Percentiles rank a stretch among this genome's conserved stretches.
These are phyloP conservation scores for Lepilemur septentrionalis DNA, from an alignment of 2,797 vertebrate genomes.

Conservation along the genomic window DNA sequence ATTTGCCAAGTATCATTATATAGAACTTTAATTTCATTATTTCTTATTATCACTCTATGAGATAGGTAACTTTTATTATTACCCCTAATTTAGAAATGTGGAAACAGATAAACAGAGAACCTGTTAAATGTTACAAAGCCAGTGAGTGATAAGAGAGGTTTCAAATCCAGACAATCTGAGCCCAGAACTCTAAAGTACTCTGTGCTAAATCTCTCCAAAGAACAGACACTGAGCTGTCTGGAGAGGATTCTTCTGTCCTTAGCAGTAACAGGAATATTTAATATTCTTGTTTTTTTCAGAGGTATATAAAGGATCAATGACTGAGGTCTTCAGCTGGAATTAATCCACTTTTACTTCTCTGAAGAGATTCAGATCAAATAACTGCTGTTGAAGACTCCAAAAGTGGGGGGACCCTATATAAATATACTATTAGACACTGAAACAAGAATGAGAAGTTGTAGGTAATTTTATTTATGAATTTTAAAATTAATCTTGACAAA, in stretches of 20 bases:
- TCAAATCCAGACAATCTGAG: neutral
- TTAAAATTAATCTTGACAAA: slow-evolving; percentile 37
- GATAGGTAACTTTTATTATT: neutral
- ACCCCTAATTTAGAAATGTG: neutral
- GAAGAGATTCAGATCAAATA: slow-evolving; percentile 5
- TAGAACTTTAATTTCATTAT: neutral
- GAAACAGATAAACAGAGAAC: neutral
- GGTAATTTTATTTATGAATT: slow-evolving; percentile 2
- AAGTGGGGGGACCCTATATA: neutral
- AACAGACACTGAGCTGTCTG: neutral
- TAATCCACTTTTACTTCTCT: neutral
- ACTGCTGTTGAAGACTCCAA: neutral
- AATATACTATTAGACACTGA: neutral
- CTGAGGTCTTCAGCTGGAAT: neutral
- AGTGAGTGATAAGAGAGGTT: neutral
- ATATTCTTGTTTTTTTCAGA: neutral
- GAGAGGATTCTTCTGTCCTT: neutral
- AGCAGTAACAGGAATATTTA: neutral
- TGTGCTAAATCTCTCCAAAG: neutral
- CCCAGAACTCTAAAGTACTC: neutral
- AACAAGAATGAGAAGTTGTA: neutral
- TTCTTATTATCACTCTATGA: neutral
- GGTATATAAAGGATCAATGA: neutral
- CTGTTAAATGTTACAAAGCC: neutral
- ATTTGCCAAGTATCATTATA: neutral